phyloP scores from a whole-genome alignment of 2,113 vertebrate species.

The Tor tambroides region DNA sequence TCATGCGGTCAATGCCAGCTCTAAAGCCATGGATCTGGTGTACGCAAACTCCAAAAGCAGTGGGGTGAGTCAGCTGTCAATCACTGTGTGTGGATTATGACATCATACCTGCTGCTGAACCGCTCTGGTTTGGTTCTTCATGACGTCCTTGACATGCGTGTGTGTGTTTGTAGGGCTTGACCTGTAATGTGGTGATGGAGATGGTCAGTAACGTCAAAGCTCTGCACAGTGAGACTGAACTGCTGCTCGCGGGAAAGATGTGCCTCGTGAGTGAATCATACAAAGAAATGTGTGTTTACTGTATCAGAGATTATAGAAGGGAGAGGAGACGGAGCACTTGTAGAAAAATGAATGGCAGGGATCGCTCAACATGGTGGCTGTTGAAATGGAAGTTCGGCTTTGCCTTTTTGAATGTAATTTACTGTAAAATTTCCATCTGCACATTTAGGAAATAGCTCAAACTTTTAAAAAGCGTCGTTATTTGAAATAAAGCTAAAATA shows the following conservation, averaged over 20 bases:
- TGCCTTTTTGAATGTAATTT: too few species aligned
- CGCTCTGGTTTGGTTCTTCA: not conserved
- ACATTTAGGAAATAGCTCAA: too few species aligned
- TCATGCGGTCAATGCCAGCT: conserved; percentile 96
- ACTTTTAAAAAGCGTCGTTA: too few species aligned
- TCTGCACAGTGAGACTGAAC: conserved; percentile 91
- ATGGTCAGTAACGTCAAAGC: conserved; percentile 92
- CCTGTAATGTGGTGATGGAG: conserved; percentile 84
- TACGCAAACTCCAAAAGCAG: conserved; percentile 85
- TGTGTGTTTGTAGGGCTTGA: conserved; percentile 79
- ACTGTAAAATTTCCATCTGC: too few species aligned
- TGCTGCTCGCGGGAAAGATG: conserved; percentile 90
- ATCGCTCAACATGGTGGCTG: too few species aligned
- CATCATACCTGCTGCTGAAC: too few species aligned
- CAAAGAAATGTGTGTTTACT: not conserved
- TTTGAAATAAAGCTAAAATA: too few species aligned
- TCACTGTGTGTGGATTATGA: too few species aligned
- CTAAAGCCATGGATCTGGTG: conserved; percentile 94
- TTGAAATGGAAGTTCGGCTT: too few species aligned
- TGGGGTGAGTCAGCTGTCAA: conserved; percentile 83
- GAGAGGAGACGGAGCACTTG: too few species aligned
- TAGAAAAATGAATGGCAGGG: too few species aligned
- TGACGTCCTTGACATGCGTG: not conserved
- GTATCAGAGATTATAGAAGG: not conserved
- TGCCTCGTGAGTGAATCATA: conserved; percentile 80